Base-by-base conservation (phyloP, 2,113 vertebrate species). In the Ammospiza caudacuta region DNA sequence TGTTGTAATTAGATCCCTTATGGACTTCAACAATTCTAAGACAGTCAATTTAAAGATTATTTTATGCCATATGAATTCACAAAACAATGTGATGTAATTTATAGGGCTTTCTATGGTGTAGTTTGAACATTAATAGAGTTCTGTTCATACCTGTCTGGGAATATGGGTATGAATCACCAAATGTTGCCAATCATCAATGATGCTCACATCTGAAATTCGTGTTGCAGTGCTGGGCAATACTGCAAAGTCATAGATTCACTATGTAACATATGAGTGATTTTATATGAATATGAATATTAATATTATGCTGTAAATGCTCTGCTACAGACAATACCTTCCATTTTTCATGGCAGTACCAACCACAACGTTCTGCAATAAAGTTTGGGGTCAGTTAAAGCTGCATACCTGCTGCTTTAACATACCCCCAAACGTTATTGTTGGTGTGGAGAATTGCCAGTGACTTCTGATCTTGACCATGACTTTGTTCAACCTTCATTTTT, bases 291-390 rank as follows among this genome's bases (percentile, higher is more conserved):
- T 52, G 0, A 52, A 18, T 72, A 78, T 39, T 1, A 43, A 44
- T 55, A 91, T 89, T 96, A 83, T 92, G 77, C 25, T 91, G 7
- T 61, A 41, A 95, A 67, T 83, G 70, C 84, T 96, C 57, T 92
- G 16, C 23, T 80, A 69, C 31, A 41, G 35, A 70, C 20, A 9
- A 17, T 28, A 28, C 28, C 54, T 72, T 81, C 47, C 29, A 21
- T 64, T 80, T 93, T 74, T 88, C 55, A 46, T 64, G 31, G 5
- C 46, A 62, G 2, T 63, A n/a, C 28, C 17, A 79, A n/a, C 33
- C 14, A 70, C 5, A 47, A 80, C 5, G 24, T 78, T 46, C 24
- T 64, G 25, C 47, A 75, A 8, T 67, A 70, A 85, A 44, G 13
- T 77, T 11, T 91, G 49, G 20, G 5, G 22, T 80, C 43, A 39